Base-by-base conservation (phyloP, 1,140 invertebrate species). In the Cydia splendana region DNA sequence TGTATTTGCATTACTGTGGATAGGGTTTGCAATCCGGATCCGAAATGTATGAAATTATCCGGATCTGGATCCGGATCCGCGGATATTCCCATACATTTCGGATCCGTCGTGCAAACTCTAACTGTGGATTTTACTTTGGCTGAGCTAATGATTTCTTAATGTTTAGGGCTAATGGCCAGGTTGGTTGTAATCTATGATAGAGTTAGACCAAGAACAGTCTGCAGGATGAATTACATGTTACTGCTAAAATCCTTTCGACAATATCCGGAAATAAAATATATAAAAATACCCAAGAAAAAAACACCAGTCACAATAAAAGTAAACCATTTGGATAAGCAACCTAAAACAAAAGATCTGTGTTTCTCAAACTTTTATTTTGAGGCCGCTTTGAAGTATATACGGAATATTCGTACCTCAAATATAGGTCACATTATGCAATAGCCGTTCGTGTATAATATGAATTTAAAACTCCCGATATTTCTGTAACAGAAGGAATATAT, bases 1-100 rank as follows among this genome's bases (percentile, higher is more conserved):
- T 24, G 57, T 62, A 62, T 62, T 62, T 62, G 57, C 57, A 62
- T 62, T 62, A 62, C 57, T 62, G 57, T 10, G 57, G 57, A 24
- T 12, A n/a, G n/a, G n/a, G n/a, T n/a, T n/a, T n/a, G n/a, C n/a
- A n/a, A n/a, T n/a, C n/a, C n/a, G n/a, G n/a, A n/a, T n/a, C n/a
- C n/a, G n/a, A n/a, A n/a, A n/a, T n/a, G n/a, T n/a, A n/a, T n/a
- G n/a, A n/a, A n/a, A n/a, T n/a, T n/a, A n/a, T n/a, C n/a, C n/a
- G n/a, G n/a, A n/a, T n/a, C n/a, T n/a, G n/a, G n/a, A n/a, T n/a
- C n/a, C n/a, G n/a, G n/a, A n/a, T n/a, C n/a, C n/a, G n/a, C n/a
- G n/a, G n/a, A n/a, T n/a, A n/a, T n/a, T n/a, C n/a, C n/a, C n/a
- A n/a, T n/a, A n/a, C n/a, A n/a, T n/a, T n/a, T n/a, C n/a, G n/a